Evolutionary conservation across 2,797 vertebrate genomes (phyloP).

Genomic region (Antennarius maculatus): DNA sequence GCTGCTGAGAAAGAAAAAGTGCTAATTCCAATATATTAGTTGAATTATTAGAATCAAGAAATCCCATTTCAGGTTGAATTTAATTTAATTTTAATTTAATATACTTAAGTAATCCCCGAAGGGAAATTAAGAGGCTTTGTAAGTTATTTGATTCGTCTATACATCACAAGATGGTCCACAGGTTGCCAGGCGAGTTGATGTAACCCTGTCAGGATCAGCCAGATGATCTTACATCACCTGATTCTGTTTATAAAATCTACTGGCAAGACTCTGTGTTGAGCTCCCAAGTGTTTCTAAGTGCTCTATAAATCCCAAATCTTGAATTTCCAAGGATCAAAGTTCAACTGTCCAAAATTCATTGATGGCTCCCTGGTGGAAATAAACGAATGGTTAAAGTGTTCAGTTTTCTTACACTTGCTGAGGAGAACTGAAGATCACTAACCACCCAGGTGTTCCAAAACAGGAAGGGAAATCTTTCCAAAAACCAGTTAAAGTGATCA

Average conservation of each 20-base stretch:
- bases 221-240: slow-evolving; percentile 63
- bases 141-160: slow-evolving; percentile 22
- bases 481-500: slow-evolving; percentile 51
- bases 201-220: slow-evolving; percentile 39
- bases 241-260: slow-evolving; percentile 47
- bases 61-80: slow-evolving; percentile 22
- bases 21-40: slow-evolving; percentile 29
- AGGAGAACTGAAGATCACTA: slow-evolving; percentile 11
- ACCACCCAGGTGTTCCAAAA: slow-evolving; percentile 39
- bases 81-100: not conserved
- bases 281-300: slow-evolving; percentile 23
- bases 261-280: slow-evolving; percentile 24
- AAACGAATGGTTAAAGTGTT: slow-evolving; percentile 31
- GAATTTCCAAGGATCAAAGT: slow-evolving; percentile 48
- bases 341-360: slow-evolving; percentile 27
- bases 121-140: slow-evolving; percentile 1
- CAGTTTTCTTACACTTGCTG: slow-evolving; percentile 20
- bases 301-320: slow-evolving; percentile 10
- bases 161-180: slow-evolving; percentile 24
- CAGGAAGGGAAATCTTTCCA: slow-evolving; percentile 43
- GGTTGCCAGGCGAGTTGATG: slow-evolving; percentile 45
- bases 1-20: slow-evolving; percentile 34
- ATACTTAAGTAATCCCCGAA: no score
- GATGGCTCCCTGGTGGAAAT: slow-evolving; percentile 35
- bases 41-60: slow-evolving; percentile 18